Evolutionary conservation across 2,888 invertebrate genomes (phyloP).

Genomic region (Eristalis pertinax): DNA sequence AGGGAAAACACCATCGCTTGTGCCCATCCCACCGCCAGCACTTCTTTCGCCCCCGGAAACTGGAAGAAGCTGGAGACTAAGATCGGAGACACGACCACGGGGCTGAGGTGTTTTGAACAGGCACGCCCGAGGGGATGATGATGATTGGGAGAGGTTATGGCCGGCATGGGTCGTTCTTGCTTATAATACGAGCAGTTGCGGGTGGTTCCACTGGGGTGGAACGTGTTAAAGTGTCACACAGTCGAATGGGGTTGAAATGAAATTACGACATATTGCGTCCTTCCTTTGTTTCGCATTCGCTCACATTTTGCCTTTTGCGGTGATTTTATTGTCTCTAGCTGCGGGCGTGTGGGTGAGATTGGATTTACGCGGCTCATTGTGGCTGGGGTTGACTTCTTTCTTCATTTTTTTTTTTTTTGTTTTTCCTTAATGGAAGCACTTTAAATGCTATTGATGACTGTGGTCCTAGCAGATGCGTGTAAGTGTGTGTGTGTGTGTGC

Average conservation of each 20-base stretch:
- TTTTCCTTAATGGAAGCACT: slow-evolving; percentile 29
- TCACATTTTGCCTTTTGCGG: slow-evolving; percentile 53
- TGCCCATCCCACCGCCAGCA: neutral
- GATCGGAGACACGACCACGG: neutral
- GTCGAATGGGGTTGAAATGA: slow-evolving; percentile 39
- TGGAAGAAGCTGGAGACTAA: neutral
- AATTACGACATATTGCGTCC: slow-evolving; percentile 28
- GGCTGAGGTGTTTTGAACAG: slow-evolving; percentile 19
- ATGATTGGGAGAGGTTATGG: slow-evolving; percentile 29
- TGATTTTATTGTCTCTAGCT: slow-evolving; percentile 54
- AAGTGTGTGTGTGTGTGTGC: neutral
- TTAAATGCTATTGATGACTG: slow-evolving; percentile 31
- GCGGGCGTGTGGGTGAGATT: slow-evolving; percentile 12
- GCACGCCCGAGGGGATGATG: neutral
- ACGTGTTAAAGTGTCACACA: slow-evolving; percentile 52
- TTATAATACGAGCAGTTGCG: neutral
- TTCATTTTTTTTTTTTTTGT: neutral
- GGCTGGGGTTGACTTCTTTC: neutral
- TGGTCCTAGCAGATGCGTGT: neutral
- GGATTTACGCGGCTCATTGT: neutral
- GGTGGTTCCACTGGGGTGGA: slow-evolving; percentile 9
- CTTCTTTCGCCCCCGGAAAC: neutral
- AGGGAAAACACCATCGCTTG: slow-evolving; percentile 10
- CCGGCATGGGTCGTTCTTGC: slow-evolving; percentile 19
- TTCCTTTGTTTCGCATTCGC: slow-evolving; percentile 18